A percentile compares a stretch with the other conserved stretches of the same genome.
These are phyloP conservation scores for Cydia splendana DNA, from an alignment of 1,140 invertebrate genomes.

Conservation along the genomic window DNA sequence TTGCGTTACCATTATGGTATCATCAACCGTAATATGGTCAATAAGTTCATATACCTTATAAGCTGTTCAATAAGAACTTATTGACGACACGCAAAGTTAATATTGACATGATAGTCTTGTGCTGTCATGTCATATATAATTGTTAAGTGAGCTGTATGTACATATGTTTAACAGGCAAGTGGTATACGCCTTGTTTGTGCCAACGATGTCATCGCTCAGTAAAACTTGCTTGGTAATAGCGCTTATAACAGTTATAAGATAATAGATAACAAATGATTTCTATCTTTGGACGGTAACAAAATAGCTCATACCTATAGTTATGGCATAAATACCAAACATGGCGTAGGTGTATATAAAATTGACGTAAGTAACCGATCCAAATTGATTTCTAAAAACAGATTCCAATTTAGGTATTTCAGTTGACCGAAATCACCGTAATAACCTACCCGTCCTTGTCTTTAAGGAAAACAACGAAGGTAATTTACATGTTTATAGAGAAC, in stretches of 20 bases:
- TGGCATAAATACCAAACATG: not conserved
- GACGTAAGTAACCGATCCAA: slow-evolving; percentile 13
- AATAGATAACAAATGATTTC: not conserved
- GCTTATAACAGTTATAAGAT: not conserved
- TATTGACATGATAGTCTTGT: slow-evolving; percentile 11
- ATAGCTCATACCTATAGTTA: not conserved
- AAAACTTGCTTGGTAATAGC: not conserved
- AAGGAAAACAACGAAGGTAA: slow-evolving; percentile 24
- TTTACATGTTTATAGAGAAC: slow-evolving; percentile 5
- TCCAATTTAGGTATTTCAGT: not conserved
- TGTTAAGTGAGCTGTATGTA: not conserved
- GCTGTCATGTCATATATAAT: not conserved
- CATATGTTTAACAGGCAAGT: not conserved
- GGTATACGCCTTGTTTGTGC: not conserved
- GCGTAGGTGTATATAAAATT: slow-evolving; percentile 9
- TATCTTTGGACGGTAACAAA: not conserved
- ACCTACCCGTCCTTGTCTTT: not conserved
- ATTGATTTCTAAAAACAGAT: slow-evolving; percentile 16
- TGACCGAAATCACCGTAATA: slow-evolving; percentile 23
- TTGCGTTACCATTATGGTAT: not conserved
- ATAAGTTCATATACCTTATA: not conserved
- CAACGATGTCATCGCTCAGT: not conserved
- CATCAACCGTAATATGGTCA: no score
- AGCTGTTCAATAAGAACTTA: not conserved
- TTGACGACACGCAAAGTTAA: not conserved